These are phyloP conservation scores for Oeneis ivallda DNA, from an alignment of 2,888 invertebrate species.

Conservation along the genomic window DNA sequence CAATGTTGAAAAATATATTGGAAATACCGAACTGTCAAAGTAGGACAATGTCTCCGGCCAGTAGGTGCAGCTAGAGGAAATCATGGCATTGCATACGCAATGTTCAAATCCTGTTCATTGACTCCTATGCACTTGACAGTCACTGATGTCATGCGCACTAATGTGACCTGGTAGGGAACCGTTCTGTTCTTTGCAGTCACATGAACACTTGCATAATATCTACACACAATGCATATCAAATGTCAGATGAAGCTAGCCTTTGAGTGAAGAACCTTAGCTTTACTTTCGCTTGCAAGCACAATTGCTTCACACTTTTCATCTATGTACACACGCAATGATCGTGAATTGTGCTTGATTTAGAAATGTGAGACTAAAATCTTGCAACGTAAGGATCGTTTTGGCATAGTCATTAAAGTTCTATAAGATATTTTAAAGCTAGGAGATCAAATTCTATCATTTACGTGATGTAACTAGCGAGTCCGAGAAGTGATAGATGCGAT, in stretches of 20 bases:
- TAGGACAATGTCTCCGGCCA: constrained; percentile 68
- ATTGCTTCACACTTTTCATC: constrained; percentile 52
- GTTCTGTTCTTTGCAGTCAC: constrained; percentile 73
- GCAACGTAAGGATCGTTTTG: constrained; percentile 46
- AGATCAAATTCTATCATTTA: constrained; percentile 63
- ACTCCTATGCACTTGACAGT: constrained; percentile 76
- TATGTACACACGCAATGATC: constrained; percentile 52
- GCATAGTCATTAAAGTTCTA: constrained; percentile 34
- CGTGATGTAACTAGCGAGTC: constrained; percentile 62
- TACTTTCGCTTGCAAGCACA: constrained; percentile 64
- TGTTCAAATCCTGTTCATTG: constrained; percentile 74
- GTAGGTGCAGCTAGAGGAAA: constrained; percentile 60
- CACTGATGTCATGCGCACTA: constrained; percentile 75
- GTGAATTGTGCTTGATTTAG: constrained; percentile 35
- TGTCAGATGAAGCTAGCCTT: constrained; percentile 60
- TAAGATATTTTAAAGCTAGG: constrained; percentile 49
- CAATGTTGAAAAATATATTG: constrained; percentile 31
- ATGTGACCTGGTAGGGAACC: constrained; percentile 76
- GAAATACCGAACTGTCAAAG: constrained; percentile 51
- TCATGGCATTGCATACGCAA: constrained; percentile 76
- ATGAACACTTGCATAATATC: constrained; percentile 74
- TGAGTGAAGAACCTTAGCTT: constrained; percentile 57
- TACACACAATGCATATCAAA: constrained; percentile 62
- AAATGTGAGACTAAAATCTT: constrained; percentile 52
- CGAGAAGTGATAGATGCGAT: constrained; percentile 39